phyloP scores from a whole-genome alignment of 2,888 invertebrate species.

The Ariolimax columbianus region DNA sequence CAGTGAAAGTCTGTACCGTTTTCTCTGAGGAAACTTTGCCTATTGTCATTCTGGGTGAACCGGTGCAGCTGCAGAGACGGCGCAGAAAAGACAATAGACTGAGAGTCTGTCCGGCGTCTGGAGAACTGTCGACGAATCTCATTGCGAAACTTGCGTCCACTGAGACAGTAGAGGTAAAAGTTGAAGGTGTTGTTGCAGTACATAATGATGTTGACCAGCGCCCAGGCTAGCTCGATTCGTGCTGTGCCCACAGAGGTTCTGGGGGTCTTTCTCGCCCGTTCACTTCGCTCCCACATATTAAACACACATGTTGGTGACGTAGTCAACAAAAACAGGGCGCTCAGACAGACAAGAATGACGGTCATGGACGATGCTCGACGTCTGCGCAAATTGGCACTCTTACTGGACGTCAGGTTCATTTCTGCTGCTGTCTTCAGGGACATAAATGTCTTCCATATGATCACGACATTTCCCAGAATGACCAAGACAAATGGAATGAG shows the following conservation, averaged over 20 bases:
- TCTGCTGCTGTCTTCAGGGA: slow-evolving; percentile 53
- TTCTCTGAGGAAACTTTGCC: neutral
- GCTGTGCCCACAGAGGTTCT: neutral
- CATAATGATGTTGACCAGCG: slow-evolving; percentile 52
- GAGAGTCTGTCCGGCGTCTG: slow-evolving; percentile 40
- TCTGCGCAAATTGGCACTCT: slow-evolving; percentile 23
- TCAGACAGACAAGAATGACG: slow-evolving; percentile 46
- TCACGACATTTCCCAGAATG: slow-evolving; percentile 65
- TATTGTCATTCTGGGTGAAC: neutral
- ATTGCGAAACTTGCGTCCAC: slow-evolving; percentile 50
- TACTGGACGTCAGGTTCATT: slow-evolving; percentile 35
- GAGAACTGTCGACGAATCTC: slow-evolving; percentile 48
- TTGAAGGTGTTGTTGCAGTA: slow-evolving; percentile 55
- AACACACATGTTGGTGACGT: slow-evolving; percentile 54
- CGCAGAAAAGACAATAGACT: slow-evolving; percentile 39
- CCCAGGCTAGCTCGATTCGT: slow-evolving; percentile 48
- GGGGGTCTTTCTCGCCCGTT: neutral
- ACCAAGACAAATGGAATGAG: slow-evolving; percentile 65
- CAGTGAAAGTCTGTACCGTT: neutral
- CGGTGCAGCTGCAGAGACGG: slow-evolving; percentile 37
- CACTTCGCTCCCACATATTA: slow-evolving; percentile 50
- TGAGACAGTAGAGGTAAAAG: slow-evolving; percentile 55
- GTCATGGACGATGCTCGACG: slow-evolving; percentile 51
- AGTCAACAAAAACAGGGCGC: slow-evolving; percentile 52
- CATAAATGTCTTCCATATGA: slow-evolving; percentile 61